Conservation (phyloP, 1,140 invertebrate species). For the Drosophila mojavensis region DNA sequence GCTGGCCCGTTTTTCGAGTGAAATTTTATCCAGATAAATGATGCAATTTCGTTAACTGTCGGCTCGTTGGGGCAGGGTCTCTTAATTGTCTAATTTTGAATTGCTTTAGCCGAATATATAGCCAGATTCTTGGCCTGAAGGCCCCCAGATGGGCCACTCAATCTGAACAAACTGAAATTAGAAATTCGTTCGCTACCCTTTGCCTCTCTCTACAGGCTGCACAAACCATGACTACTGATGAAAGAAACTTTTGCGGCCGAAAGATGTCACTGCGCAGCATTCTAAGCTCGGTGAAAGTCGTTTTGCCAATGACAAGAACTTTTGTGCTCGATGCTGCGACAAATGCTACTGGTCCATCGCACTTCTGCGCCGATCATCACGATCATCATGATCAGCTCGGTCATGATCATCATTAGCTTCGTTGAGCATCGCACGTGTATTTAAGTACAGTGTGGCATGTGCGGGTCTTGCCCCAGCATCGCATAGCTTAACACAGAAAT, state of each 20-base stretch:
- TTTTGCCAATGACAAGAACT: slow-evolving; percentile 78
- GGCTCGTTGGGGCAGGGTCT: slow-evolving; percentile 23
- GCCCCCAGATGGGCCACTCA: neutral
- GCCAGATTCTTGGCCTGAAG: slow-evolving; percentile 19
- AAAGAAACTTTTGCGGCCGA: slow-evolving; percentile 64
- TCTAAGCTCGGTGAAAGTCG: slow-evolving; percentile 79
- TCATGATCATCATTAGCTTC: slow-evolving; percentile 15
- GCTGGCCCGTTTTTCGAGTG: slow-evolving; percentile 35
- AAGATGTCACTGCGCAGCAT: slow-evolving; percentile 66
- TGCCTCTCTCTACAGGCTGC: slow-evolving; percentile 51
- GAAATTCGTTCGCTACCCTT: slow-evolving; percentile 44
- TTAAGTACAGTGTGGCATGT: slow-evolving; percentile 72
- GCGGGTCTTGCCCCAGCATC: slow-evolving; percentile 29
- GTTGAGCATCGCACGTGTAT: slow-evolving; percentile 62
- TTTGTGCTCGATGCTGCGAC: slow-evolving; percentile 78
- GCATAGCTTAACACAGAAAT: slow-evolving; percentile 73
- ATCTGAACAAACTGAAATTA: slow-evolving; percentile 17
- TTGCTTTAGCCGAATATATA: slow-evolving; percentile 39
- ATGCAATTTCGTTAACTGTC: slow-evolving; percentile 60
- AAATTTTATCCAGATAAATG: slow-evolving; percentile 75
- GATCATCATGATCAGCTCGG: slow-evolving; percentile 32
- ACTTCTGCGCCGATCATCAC: slow-evolving; percentile 13
- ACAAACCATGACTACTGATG: slow-evolving; percentile 49
- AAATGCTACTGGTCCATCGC: slow-evolving; percentile 47
- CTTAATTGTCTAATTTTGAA: slow-evolving; percentile 64